A percentile compares a stretch with the other conserved stretches of the same genome.
Evolutionary conservation across 2,113 vertebrate species (phyloP).

Genomic region (Gallinago paraguaiae): DNA sequence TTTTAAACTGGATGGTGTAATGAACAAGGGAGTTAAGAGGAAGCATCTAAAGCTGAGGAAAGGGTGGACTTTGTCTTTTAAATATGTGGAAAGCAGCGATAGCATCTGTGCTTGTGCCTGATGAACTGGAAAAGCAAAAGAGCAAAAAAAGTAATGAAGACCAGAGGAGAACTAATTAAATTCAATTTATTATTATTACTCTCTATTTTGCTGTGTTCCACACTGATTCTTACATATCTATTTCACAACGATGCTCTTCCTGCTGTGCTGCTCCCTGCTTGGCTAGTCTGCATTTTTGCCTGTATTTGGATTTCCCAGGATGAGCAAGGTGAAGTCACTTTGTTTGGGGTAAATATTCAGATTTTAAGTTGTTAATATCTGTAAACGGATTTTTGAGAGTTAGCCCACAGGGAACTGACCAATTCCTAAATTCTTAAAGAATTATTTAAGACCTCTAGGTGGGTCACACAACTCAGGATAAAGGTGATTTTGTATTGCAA

Average conservation of each 20-base stretch:
- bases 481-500: neutral
- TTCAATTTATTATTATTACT: constrained; percentile 48
- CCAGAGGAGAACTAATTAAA: constrained; percentile 40
- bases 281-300: neutral
- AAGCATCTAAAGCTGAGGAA: neutral
- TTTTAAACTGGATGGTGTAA: neutral
- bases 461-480: neutral
- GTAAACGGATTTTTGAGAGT: neutral
- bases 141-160: neutral
- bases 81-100: neutral
- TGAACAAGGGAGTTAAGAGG: neutral
- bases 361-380: neutral
- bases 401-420: neutral
- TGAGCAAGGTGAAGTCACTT: neutral
- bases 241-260: neutral
- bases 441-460: neutral
- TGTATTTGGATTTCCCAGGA: neutral
- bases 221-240: neutral
- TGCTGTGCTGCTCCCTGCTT: neutral
- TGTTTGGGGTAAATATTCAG: neutral
- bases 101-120: neutral
- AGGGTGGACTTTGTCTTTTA: neutral
- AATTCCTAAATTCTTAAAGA: neutral
- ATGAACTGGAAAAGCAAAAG: constrained; percentile 23
- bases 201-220: neutral